phyloP scores from a whole-genome alignment of 2,888 invertebrate genomes.

The Hirtodrosophila confusa region DNA sequence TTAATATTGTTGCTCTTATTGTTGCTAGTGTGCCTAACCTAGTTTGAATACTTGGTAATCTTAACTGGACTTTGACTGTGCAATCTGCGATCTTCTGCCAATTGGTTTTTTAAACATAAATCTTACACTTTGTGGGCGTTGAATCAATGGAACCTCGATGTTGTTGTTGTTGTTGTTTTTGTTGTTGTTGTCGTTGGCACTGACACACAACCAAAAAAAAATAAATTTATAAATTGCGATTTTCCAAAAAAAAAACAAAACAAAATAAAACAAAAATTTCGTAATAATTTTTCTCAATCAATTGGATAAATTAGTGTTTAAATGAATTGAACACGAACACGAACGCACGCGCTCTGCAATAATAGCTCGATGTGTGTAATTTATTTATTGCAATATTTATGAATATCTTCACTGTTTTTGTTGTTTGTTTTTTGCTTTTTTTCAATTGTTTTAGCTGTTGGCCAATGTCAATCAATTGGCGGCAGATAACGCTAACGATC shows the following conservation, averaged over 20 bases:
- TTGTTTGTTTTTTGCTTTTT: constrained; percentile 5
- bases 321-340: constrained; percentile 29
- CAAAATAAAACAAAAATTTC: too few relatives aligned
- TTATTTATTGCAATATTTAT: constrained; percentile 3
- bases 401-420: constrained; percentile 13
- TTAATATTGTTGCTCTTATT: too few relatives aligned
- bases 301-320: constrained; percentile 13
- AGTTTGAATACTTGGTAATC: too few relatives aligned
- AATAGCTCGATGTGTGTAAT: constrained; percentile 10
- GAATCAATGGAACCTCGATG: neutral
- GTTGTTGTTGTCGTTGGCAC: constrained; percentile 23
- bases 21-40: too few relatives aligned
- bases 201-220: constrained; percentile 26
- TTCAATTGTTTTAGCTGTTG: constrained; percentile 31
- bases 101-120: neutral
- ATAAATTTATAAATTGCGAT: neutral
- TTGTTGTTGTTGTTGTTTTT: neutral
- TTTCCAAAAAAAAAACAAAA: neutral
- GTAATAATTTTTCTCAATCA: constrained; percentile 11
- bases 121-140: constrained; percentile 19
- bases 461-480: constrained; percentile 17
- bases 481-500: constrained; percentile 33
- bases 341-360: constrained; percentile 16
- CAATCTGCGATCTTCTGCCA: too few relatives aligned
- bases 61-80: too few relatives aligned